A percentile compares a stretch with the other conserved stretches of the same genome.
phyloP scores from a whole-genome alignment of 1,140 invertebrate genomes.

The Bombus waltoni region DNA sequence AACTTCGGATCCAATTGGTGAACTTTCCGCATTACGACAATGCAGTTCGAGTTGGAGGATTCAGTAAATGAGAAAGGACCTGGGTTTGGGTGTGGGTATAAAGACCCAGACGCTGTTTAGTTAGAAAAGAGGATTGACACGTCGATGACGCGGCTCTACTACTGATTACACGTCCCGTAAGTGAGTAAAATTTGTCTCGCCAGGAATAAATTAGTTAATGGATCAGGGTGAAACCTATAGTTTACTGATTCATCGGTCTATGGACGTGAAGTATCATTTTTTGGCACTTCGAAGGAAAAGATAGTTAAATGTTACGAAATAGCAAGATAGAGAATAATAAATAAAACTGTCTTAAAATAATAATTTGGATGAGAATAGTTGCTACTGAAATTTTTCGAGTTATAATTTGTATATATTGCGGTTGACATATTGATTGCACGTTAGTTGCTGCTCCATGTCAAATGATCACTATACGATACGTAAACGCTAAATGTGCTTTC shows the following conservation, averaged over 20 bases:
- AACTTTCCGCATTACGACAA: conserved; percentile 75
- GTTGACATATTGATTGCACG: background rate
- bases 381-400: background rate
- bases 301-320: background rate
- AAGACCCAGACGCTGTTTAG: background rate
- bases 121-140: conserved; percentile 34
- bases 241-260: background rate
- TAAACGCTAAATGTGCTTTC: background rate
- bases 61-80: conserved; percentile 57
- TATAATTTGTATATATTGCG: background rate
- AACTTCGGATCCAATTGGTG: conserved; percentile 72
- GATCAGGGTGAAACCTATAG: conserved; percentile 22
- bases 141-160: conserved; percentile 39
- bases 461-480: background rate
- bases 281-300: too few relatives aligned
- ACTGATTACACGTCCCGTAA: conserved; percentile 72
- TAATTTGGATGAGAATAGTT: too few relatives aligned
- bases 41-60: conserved; percentile 62
- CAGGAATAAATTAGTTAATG: conserved; percentile 75
- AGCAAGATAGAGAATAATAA: background rate
- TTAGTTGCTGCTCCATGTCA: too few relatives aligned
- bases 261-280: background rate
- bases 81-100: background rate
- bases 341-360: background rate
- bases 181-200: conserved; percentile 70